Evolutionary conservation across 2,113 vertebrate species (phyloP).

Genomic region (Pteropus alecto): DNA sequence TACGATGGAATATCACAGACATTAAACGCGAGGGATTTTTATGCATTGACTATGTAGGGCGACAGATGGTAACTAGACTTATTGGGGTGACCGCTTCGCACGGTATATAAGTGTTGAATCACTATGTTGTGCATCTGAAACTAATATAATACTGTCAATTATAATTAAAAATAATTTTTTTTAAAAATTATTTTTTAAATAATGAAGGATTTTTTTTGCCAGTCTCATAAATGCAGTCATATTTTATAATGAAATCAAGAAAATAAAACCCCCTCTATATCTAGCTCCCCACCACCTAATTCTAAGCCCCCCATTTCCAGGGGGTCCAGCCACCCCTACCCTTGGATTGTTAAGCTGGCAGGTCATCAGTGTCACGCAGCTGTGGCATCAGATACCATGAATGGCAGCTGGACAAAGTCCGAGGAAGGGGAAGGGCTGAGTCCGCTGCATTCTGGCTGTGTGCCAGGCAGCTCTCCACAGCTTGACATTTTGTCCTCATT

Average conservation of each 20-base stretch:
- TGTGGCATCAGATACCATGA: not conserved
- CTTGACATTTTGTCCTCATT: not conserved
- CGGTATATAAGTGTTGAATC: not conserved
- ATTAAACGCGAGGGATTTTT: not conserved
- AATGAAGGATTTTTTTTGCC: not conserved
- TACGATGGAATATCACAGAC: not conserved
- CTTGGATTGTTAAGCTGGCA: not conserved
- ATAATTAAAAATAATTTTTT: not conserved
- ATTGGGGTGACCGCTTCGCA: not conserved
- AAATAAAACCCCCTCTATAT: not conserved
- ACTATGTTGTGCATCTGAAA: not conserved
- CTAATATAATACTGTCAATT: not conserved
- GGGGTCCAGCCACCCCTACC: not conserved
- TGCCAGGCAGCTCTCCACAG: not conserved
- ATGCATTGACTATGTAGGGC: not conserved
- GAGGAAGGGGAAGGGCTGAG: not conserved
- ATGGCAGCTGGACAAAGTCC: not conserved
- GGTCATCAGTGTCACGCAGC: not conserved
- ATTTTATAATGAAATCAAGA: constrained; percentile 22
- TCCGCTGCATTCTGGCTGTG: not conserved
- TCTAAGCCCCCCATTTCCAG: not conserved
- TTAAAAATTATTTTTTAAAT: not conserved
- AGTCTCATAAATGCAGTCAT: not conserved
- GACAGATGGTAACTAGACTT: not conserved
- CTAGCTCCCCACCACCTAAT: not conserved